A percentile compares a stretch with the other conserved stretches of the same genome.
phyloP scores from a whole-genome alignment of 2,888 invertebrate genomes.

The Drosophila pseudotalamancana region DNA sequence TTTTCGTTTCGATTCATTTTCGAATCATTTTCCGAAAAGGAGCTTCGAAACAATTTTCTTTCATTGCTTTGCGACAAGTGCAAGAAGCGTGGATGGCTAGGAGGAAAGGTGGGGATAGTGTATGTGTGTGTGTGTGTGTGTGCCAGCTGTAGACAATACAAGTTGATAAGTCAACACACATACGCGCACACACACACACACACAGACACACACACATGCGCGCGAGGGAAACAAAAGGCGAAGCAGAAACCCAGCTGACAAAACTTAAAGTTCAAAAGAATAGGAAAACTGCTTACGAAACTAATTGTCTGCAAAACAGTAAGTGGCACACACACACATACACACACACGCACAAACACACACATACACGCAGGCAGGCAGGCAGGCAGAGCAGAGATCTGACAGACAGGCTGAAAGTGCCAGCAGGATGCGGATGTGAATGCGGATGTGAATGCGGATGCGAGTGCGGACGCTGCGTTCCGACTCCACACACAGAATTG shows the following conservation, averaged over 20 bases:
- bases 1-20: slow-evolving; percentile 56
- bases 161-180: slow-evolving; percentile 53
- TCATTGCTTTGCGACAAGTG: slow-evolving; percentile 30
- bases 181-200: slow-evolving; percentile 1
- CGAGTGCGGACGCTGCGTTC: slow-evolving; percentile 7
- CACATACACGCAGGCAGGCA: not conserved
- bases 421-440: slow-evolving; percentile 22
- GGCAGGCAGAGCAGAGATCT: not conserved
- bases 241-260: slow-evolving; percentile 39
- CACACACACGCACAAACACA: not conserved
- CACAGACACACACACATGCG: not conserved
- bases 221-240: slow-evolving; percentile 2
- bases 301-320: slow-evolving; percentile 67
- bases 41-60: slow-evolving; percentile 63
- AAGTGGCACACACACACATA: slow-evolving; percentile 10
- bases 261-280: slow-evolving; percentile 52
- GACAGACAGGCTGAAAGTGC: slow-evolving; percentile 13
- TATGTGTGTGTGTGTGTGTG: slow-evolving; percentile 12
- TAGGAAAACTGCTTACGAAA: slow-evolving; percentile 60
- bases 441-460: slow-evolving; percentile 11
- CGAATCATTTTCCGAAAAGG: slow-evolving; percentile 46
- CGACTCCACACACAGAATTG: not conserved
- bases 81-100: no score
- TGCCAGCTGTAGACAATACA: slow-evolving; percentile 30
- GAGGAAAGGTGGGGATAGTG: not conserved